A percentile compares a stretch with the other conserved stretches of the same genome.
Evolutionary conservation across 2,113 vertebrate genomes (phyloP).

Genomic region (Sebastes schlegelii): DNA sequence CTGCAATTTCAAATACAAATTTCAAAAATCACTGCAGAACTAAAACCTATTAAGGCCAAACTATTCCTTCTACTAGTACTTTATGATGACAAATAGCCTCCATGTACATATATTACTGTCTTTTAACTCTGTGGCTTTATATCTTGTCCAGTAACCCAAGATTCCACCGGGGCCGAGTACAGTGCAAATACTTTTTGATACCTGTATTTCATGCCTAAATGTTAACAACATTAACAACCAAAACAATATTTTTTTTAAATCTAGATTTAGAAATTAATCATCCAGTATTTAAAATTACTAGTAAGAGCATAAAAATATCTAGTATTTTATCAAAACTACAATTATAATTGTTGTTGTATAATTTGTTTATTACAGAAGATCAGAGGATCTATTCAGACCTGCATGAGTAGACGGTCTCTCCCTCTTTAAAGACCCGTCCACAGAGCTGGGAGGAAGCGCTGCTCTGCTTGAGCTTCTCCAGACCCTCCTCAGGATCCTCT

Average conservation of each 20-base stretch:
- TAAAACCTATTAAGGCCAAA: conserved; percentile 22
- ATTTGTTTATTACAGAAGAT: conserved; percentile 8
- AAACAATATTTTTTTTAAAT: background rate
- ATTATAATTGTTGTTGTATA: background rate
- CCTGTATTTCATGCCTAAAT: background rate
- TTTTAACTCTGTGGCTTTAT: background rate
- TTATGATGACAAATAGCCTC: background rate
- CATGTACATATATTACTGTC: background rate
- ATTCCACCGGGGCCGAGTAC: background rate
- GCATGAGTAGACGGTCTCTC: conserved; percentile 98
- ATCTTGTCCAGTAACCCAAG: background rate
- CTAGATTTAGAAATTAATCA: background rate
- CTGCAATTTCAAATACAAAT: too few species aligned
- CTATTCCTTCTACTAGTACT: background rate
- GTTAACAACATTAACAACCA: background rate
- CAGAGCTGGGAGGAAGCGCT: conserved; percentile 91
- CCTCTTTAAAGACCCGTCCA: conserved; percentile 97
- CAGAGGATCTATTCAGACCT: conserved; percentile 84
- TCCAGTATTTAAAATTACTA: background rate
- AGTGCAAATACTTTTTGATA: background rate
- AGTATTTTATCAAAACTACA: background rate
- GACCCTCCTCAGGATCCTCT: conserved; percentile 89
- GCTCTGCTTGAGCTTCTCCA: conserved; percentile 91
- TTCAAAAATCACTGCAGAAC: conserved; percentile 3
- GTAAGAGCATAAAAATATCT: background rate